A percentile compares a stretch with the other conserved stretches of the same genome.
These are phyloP conservation scores for Bettongia penicillata DNA, from an alignment of 2,113 vertebrate species.

Conservation along the genomic window DNA sequence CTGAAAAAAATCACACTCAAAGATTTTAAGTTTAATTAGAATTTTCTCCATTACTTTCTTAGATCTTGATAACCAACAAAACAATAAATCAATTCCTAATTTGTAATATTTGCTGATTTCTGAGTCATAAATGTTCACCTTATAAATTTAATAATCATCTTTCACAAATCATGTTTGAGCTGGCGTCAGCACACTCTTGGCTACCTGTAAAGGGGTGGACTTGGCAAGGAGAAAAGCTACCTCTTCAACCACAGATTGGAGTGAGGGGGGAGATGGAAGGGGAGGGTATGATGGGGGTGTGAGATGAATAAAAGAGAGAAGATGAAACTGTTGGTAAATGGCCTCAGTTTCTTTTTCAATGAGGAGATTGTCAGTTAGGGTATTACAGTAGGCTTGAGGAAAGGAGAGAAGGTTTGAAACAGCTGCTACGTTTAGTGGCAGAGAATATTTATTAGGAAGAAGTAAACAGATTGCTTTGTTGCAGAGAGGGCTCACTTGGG, in stretches of 20 bases:
- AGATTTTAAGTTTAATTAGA: background rate
- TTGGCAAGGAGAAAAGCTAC: background rate
- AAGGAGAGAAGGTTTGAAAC: background rate
- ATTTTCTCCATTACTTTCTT: background rate
- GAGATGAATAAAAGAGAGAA: background rate
- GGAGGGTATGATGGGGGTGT: background rate
- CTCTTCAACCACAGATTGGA: background rate
- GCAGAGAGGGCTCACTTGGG: background rate
- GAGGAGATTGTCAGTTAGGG: background rate
- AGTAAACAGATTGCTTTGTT: background rate
- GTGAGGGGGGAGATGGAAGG: background rate
- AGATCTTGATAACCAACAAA: background rate
- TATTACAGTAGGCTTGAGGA: background rate
- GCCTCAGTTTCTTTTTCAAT: background rate
- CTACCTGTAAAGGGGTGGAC: background rate
- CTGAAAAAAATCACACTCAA: background rate
- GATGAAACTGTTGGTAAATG: background rate
- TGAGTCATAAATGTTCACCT: background rate
- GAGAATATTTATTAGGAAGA: background rate
- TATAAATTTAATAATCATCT: background rate
- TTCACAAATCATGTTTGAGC: background rate
- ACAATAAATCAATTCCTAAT: background rate
- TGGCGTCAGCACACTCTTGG: background rate
- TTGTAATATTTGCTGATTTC: background rate
- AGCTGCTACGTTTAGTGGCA: background rate